Conservation (phyloP, 2,113 vertebrate genomes). For the Proterorhinus semilunaris region DNA sequence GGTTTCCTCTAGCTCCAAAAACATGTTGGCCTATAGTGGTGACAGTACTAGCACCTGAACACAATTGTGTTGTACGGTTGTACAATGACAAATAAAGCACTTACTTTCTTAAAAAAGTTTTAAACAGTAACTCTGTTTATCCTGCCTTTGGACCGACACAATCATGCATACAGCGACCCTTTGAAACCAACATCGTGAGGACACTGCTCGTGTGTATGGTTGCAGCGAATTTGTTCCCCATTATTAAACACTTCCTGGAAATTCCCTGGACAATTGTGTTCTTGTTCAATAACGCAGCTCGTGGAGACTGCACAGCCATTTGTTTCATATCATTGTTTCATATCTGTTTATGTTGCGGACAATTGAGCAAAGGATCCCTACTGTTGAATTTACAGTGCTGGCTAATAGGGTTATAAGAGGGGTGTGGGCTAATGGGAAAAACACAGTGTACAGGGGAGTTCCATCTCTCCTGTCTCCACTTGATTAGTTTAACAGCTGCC, state of each 20-base stretch:
- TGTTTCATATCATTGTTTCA: constrained; percentile 67
- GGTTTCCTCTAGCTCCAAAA: no score
- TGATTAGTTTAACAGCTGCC: constrained; percentile 94
- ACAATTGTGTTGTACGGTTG: no score
- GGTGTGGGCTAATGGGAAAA: constrained; percentile 62
- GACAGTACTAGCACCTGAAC: no score
- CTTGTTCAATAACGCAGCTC: constrained; percentile 54
- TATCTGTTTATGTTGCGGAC: constrained; percentile 64
- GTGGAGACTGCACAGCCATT: constrained; percentile 47
- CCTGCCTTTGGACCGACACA: background rate
- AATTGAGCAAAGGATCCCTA: constrained; percentile 56
- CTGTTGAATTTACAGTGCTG: constrained; percentile 52
- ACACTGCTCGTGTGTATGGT: constrained; percentile 1
- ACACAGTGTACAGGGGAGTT: constrained; percentile 67
- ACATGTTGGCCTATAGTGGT: no score
- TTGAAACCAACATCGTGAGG: background rate
- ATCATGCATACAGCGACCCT: background rate
- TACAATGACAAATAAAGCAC: no score
- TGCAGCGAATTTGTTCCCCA: constrained; percentile 32
- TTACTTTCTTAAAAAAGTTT: no score
- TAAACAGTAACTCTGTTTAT: background rate
- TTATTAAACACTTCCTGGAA: constrained; percentile 29
- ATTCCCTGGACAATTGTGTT: constrained; percentile 31
- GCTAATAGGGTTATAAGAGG: constrained; percentile 62
- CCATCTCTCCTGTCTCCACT: constrained; percentile 79